Evolutionary conservation across 2,113 vertebrate species (phyloP).

Genomic region (Apteryx owenii): DNA sequence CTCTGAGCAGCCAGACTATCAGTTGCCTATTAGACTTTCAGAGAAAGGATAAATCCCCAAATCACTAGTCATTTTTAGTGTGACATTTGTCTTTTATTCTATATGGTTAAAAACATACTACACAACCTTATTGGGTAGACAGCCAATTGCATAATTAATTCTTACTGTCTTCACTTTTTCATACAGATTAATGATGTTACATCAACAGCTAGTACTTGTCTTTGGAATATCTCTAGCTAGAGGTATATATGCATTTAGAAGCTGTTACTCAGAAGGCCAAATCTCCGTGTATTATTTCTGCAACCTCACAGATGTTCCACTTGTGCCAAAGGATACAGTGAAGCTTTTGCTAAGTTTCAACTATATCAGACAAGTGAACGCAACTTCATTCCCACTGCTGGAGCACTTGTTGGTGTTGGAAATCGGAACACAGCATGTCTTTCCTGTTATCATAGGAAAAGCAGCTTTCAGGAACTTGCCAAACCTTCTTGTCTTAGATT

Average conservation of each 20-base stretch:
- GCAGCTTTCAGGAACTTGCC: slow-evolving; percentile 83
- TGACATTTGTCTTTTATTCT: not conserved
- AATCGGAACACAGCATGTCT: slow-evolving; percentile 67
- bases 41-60: not conserved
- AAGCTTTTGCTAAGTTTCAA: slow-evolving; percentile 79
- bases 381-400: slow-evolving; percentile 75
- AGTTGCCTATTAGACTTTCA: not conserved
- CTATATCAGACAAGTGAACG: slow-evolving; percentile 76
- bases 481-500: slow-evolving; percentile 76
- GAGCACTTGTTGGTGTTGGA: slow-evolving; percentile 70
- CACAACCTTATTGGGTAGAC: not conserved
- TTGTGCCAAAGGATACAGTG: slow-evolving; percentile 71
- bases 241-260: not conserved
- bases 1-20: not conserved
- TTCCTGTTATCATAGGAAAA: slow-evolving; percentile 72
- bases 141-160: not conserved
- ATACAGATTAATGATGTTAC: slow-evolving; percentile 60
- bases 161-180: not conserved
- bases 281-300: slow-evolving; percentile 41
- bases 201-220: slow-evolving; percentile 40
- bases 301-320: slow-evolving; percentile 76
- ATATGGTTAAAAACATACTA: not conserved
- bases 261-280: slow-evolving; percentile 57
- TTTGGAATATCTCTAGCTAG: slow-evolving; percentile 30
- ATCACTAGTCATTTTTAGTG: not conserved